A percentile compares a stretch with the other conserved stretches of the same genome.
Evolutionary conservation across 1,140 invertebrate genomes (phyloP).

Genomic region (Zophobas atratus): DNA sequence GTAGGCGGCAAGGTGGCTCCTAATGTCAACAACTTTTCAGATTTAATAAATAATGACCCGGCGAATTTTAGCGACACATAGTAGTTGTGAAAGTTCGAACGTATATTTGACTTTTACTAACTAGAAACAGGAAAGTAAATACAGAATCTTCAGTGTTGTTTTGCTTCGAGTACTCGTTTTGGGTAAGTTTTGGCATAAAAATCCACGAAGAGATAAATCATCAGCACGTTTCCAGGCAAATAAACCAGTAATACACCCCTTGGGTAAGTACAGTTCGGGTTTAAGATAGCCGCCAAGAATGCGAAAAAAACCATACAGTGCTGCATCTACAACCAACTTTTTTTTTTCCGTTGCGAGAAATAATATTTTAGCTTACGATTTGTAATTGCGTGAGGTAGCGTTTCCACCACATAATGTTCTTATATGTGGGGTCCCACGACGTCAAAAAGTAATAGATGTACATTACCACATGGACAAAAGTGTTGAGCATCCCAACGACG

Average conservation of each 20-base stretch:
- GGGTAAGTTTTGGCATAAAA: conserved; percentile 89
- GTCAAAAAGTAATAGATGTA: conserved; percentile 84
- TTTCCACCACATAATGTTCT: conserved; percentile 81
- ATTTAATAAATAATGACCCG: conserved; percentile 32
- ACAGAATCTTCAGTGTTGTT: background rate
- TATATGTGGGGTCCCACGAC: conserved; percentile 75
- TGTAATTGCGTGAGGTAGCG: conserved; percentile 83
- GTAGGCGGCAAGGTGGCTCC: conserved; percentile 1
- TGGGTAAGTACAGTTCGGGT: conserved; percentile 82
- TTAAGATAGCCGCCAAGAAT: conserved; percentile 76
- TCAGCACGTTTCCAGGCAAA: conserved; percentile 79
- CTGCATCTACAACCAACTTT: conserved; percentile 73
- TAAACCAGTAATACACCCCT: conserved; percentile 72
- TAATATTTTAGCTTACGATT: conserved; percentile 68
- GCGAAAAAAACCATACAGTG: conserved; percentile 81
- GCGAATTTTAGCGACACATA: too few species aligned
- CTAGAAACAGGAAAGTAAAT: too few species aligned
- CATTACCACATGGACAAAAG: conserved; percentile 85
- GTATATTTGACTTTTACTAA: too few species aligned
- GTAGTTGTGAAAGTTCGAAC: too few species aligned
- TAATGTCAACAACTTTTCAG: background rate
- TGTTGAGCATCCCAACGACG: conserved; percentile 78
- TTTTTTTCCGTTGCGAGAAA: conserved; percentile 42
- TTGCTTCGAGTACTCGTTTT: conserved; percentile 62
- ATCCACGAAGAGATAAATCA: conserved; percentile 86